These are phyloP conservation scores for Seira musarum DNA, from an alignment of 2,888 invertebrate genomes.

Conservation along the genomic window DNA sequence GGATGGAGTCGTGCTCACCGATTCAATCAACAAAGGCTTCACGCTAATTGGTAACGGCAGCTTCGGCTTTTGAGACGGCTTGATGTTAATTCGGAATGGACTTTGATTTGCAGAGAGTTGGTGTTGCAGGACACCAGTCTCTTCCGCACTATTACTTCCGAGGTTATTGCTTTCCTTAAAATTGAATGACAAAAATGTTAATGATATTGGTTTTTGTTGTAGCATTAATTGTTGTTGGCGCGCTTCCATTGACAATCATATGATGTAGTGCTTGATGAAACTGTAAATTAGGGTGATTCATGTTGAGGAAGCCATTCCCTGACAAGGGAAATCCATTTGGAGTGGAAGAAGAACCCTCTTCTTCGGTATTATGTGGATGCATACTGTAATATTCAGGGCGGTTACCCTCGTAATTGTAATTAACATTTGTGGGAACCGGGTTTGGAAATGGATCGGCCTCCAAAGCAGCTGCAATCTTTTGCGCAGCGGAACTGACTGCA, in stretches of 20 bases:
- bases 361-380: neutral
- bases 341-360: conserved; percentile 34
- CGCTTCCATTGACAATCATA: conserved; percentile 68
- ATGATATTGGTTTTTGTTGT: conserved; percentile 70
- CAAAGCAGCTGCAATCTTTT: conserved; percentile 67
- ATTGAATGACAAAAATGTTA: conserved; percentile 69
- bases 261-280: conserved; percentile 70
- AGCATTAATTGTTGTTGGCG: conserved; percentile 68
- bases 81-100: conserved; percentile 49
- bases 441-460: conserved; percentile 49
- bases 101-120: conserved; percentile 17
- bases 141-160: conserved; percentile 15
- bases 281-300: conserved; percentile 69
- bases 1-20: conserved; percentile 29
- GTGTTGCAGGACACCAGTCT: conserved; percentile 11
- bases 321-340: conserved; percentile 69
- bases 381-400: conserved; percentile 24
- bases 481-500: conserved; percentile 63
- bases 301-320: conserved; percentile 64
- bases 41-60: conserved; percentile 33
- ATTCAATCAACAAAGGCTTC: conserved; percentile 53
- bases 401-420: conserved; percentile 29
- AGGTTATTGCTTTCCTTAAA: conserved; percentile 59
- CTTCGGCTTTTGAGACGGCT: conserved; percentile 41
- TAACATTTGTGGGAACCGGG: conserved; percentile 34